A percentile compares a stretch with the other conserved stretches of the same genome.
These are phyloP conservation scores for Recurvirostra avosetta DNA, from an alignment of 2,113 vertebrate genomes.

Conservation along the genomic window DNA sequence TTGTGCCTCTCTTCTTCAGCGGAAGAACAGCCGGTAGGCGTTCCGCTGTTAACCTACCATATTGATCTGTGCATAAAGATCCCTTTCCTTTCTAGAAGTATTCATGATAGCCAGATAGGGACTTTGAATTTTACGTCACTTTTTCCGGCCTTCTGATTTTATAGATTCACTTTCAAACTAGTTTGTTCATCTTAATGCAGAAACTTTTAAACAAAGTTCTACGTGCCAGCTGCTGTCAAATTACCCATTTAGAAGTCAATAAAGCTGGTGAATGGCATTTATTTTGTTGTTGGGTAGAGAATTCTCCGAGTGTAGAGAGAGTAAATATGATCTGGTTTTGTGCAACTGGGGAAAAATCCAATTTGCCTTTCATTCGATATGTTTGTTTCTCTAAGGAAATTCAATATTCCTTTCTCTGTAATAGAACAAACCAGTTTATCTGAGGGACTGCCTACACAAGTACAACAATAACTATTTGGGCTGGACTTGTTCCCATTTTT, in stretches of 20 bases:
- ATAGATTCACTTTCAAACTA: not conserved
- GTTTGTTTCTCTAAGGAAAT: constrained; percentile 65
- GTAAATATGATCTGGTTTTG: constrained; percentile 51
- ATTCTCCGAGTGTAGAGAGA: not conserved
- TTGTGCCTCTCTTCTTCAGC: not conserved
- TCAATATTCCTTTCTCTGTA: constrained; percentile 52
- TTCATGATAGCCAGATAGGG: not conserved
- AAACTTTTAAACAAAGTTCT: constrained; percentile 28
- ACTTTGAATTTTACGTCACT: not conserved
- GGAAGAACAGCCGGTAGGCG: not conserved
- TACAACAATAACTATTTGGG: not conserved
- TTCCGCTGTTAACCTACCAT: accelerated
- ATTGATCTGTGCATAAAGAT: not conserved
- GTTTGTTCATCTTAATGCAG: not conserved
- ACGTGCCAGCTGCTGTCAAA: constrained; percentile 37
- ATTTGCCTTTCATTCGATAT: constrained; percentile 59
- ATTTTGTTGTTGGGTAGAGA: constrained; percentile 23
- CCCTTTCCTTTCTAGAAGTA: not conserved
- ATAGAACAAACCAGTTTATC: constrained; percentile 16
- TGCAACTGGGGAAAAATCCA: constrained; percentile 57
- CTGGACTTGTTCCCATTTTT: not conserved
- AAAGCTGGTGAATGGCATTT: constrained; percentile 37
- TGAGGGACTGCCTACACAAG: not conserved
- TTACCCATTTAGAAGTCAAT: constrained; percentile 32
- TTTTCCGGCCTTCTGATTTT: not conserved